phyloP scores from a whole-genome alignment of 2,113 vertebrate genomes.

The Channa maculata region DNA sequence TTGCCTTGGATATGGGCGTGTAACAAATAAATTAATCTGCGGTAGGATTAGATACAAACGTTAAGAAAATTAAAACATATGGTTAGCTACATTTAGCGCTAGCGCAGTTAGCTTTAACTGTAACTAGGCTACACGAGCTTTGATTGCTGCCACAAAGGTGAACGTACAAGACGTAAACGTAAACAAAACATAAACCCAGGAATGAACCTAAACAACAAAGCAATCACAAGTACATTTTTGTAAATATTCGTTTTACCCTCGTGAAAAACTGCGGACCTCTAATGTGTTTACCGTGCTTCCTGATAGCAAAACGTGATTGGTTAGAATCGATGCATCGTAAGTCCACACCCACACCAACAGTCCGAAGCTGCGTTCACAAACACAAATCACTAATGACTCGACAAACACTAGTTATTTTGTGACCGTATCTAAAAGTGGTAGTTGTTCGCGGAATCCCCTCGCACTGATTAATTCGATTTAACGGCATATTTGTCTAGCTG shows the following conservation, averaged over 20 bases:
- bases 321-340: conserved; percentile 26
- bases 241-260: not conserved
- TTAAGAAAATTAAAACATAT: not conserved
- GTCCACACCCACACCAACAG: conserved; percentile 41
- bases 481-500: not conserved
- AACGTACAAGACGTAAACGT: accelerated
- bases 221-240: not conserved
- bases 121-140: not conserved
- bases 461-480: accelerated
- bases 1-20: too few species aligned
- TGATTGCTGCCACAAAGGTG: accelerated
- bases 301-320: conserved; percentile 50
- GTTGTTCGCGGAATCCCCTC: not conserved
- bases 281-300: not conserved
- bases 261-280: not conserved
- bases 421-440: not conserved
- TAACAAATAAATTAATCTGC: too few species aligned
- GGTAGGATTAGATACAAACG: not conserved
- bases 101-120: conserved; percentile 5
- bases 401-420: not conserved
- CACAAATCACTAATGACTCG: not conserved
- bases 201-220: not conserved
- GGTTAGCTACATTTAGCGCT: accelerated
- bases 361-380: conserved; percentile 49
- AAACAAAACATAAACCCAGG: not conserved